phyloP scores from a whole-genome alignment of 2,888 invertebrate species.

The Megamerina dolium region DNA sequence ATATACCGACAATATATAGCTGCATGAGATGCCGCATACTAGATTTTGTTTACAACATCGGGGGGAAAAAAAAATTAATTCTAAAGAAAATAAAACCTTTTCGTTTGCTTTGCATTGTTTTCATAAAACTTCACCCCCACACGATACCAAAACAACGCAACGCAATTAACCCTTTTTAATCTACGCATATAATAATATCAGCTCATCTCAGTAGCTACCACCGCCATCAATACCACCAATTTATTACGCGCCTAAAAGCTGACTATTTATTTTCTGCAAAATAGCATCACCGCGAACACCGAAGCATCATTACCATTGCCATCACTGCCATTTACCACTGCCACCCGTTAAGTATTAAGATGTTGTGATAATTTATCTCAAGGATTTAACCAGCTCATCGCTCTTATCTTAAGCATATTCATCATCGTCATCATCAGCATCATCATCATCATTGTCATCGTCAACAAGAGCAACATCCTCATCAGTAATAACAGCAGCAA shows the following conservation, averaged over 20 bases:
- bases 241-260: conserved; percentile 13
- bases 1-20: no score
- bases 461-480: neutral
- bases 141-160: neutral
- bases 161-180: conserved; percentile 10
- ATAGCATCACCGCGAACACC: no score
- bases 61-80: no score
- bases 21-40: no score
- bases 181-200: neutral
- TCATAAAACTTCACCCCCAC: no score
- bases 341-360: conserved; percentile 17
- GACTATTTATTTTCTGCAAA: neutral
- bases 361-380: conserved; percentile 27
- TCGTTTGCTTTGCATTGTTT: no score
- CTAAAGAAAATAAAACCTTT: no score
- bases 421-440: conserved; percentile 13
- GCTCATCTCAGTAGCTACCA: neutral
- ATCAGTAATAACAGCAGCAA: no score
- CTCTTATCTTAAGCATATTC: conserved; percentile 17
- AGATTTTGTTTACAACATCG: no score
- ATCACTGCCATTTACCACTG: conserved; percentile 2
- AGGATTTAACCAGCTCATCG: conserved; percentile 15
- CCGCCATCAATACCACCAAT: conserved; percentile 7
- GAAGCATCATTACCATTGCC: no score
- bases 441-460: neutral